A percentile compares a stretch with the other conserved stretches of the same genome.
Conservation (phyloP, 1,140 invertebrate genomes). For the Matsumurasca onukii region DNA sequence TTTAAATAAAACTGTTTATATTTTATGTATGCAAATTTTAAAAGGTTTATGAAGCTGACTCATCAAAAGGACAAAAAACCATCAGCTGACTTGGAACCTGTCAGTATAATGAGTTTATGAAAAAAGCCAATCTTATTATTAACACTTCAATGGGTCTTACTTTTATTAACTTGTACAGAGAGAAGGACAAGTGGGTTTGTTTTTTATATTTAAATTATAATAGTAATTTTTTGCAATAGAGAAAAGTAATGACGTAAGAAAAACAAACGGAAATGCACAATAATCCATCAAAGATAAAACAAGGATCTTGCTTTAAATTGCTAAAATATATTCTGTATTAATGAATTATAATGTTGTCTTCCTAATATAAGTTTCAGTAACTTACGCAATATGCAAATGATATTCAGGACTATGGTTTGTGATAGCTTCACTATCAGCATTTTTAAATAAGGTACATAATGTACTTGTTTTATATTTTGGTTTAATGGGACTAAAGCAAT, state of each 20-base stretch:
- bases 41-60: not conserved
- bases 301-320: too few relatives aligned
- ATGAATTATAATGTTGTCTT: not conserved
- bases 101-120: not conserved
- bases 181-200: too few relatives aligned
- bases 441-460: conserved; percentile 64
- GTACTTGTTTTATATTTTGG: conserved; percentile 61
- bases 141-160: not conserved
- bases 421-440: conserved; percentile 66
- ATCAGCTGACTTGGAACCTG: not conserved
- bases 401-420: conserved; percentile 60
- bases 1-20: not conserved
- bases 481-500: conserved; percentile 75
- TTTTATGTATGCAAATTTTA: not conserved
- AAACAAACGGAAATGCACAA: too few relatives aligned
- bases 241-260: too few relatives aligned
- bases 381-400: conserved; percentile 71
- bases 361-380: conserved; percentile 1
- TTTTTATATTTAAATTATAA: too few relatives aligned
- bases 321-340: too few relatives aligned
- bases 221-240: too few relatives aligned
- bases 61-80: not conserved
- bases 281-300: too few relatives aligned
- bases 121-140: not conserved
- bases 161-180: not conserved